Conservation (phyloP, 2,797 vertebrate species). For the Agapornis canus region DNA sequence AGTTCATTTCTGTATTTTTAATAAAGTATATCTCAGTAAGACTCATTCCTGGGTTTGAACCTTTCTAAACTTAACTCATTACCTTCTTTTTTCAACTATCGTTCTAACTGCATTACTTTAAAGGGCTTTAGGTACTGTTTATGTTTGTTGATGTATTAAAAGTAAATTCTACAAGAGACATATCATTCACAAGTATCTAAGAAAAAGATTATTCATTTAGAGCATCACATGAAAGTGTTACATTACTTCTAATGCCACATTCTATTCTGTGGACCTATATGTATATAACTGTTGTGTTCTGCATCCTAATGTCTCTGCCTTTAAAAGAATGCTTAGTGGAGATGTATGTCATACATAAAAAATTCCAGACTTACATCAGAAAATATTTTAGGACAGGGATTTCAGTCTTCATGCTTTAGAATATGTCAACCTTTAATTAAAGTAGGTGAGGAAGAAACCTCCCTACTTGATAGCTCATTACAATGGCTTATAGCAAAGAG, state of each 20-base stretch:
- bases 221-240: not conserved
- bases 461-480: not conserved
- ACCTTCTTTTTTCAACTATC: not conserved
- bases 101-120: not conserved
- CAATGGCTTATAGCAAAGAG: not conserved
- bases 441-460: not conserved
- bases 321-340: not conserved
- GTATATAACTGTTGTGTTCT: not conserved
- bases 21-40: constrained; percentile 41
- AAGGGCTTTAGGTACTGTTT: not conserved
- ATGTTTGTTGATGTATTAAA: not conserved
- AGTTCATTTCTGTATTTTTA: constrained; percentile 64
- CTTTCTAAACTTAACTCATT: not conserved
- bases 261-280: not conserved
- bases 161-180: not conserved
- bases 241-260: not conserved
- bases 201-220: not conserved
- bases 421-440: not conserved
- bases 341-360: not conserved
- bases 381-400: not conserved
- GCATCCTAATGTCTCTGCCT: not conserved
- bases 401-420: not conserved
- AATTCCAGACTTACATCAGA: not conserved
- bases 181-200: not conserved
- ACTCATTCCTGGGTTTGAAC: not conserved